A percentile compares a stretch with the other conserved stretches of the same genome.
Evolutionary conservation across 2,797 vertebrate species (phyloP).

Genomic region (Muraenolepis orangiensis): DNA sequence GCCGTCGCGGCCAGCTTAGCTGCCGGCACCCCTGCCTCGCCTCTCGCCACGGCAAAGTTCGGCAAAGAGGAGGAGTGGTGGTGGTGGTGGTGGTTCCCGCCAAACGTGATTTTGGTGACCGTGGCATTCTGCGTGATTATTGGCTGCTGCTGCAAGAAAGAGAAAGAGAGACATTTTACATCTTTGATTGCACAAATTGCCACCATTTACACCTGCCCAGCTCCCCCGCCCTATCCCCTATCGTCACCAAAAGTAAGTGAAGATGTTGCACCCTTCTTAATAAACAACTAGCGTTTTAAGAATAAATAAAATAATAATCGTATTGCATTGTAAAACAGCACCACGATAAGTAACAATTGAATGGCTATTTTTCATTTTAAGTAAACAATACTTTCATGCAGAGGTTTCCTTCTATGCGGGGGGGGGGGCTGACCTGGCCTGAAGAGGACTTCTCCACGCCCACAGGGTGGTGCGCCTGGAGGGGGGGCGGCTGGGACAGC

Average conservation of each 20-base stretch:
- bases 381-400: neutral
- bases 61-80: constrained; percentile 78
- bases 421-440: constrained; percentile 80
- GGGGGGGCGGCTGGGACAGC: constrained; percentile 85
- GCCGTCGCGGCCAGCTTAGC: constrained; percentile 80
- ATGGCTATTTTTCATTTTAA: no score
- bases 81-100: constrained; percentile 78
- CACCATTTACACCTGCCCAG: no score
- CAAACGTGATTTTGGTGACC: constrained; percentile 94
- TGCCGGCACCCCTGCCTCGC: constrained; percentile 57
- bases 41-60: constrained; percentile 42
- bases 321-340: no score
- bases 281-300: no score
- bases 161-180: neutral
- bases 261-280: no score
- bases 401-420: neutral
- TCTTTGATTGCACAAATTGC: no score
- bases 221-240: no score
- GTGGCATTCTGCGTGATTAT: constrained; percentile 91
- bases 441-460: constrained; percentile 81
- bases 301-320: no score
- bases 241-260: no score
- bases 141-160: constrained; percentile 76
- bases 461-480: constrained; percentile 84
- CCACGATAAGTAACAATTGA: no score